Base-by-base conservation (phyloP, 1,140 invertebrate genomes). In the Ostrea denselamellosa region DNA sequence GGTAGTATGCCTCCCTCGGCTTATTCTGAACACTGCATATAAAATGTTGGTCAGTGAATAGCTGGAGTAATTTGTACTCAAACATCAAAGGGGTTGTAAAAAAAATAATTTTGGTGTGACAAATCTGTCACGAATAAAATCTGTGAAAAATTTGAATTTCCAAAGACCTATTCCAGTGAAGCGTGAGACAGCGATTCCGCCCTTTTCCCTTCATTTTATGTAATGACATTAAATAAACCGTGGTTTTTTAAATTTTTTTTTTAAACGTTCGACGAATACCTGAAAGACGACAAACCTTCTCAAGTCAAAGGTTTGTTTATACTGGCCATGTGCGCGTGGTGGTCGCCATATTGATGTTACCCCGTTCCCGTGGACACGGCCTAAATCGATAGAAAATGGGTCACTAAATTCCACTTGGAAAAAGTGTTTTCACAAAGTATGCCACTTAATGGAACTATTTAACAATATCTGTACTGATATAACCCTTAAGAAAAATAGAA, bases 341-440 rank as follows among this genome's bases (percentile, higher is more conserved):
- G 28, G 68, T 34, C 68, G 68, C 68, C 68, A 77, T 77, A 77
- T 77, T 77, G 68, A 25, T 77, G 68, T 77, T 77, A 9, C 28
- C 25, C 28, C 28, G 68, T 77, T 77, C 68, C 68, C 68, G 68
- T 77, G 68, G 68, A 77, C 68, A 77, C 68, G 68, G 28, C 68
- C 68, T 34, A 34, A 14, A 77, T 77, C 28, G 8, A 22, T 34
- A 14, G 25, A 34, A 28, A 77, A 77, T 77, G 68, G 68, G 68
- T 77, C 68, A 77, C 22, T 10, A 22, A 77, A 14, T 44, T 77
- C 25, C n/a, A 14, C 28, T 77, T 19, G 7, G 17, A 62, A 62
- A 17, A 17, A 62, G 56, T 62, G 17, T 62, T 19, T 19, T 14
- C 17, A 62, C n/a, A 62, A 19, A 62, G 14, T 19, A 62, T 19